Base-by-base conservation (phyloP, 2,888 invertebrate genomes). In the Caenorhabditis virilis region DNA sequence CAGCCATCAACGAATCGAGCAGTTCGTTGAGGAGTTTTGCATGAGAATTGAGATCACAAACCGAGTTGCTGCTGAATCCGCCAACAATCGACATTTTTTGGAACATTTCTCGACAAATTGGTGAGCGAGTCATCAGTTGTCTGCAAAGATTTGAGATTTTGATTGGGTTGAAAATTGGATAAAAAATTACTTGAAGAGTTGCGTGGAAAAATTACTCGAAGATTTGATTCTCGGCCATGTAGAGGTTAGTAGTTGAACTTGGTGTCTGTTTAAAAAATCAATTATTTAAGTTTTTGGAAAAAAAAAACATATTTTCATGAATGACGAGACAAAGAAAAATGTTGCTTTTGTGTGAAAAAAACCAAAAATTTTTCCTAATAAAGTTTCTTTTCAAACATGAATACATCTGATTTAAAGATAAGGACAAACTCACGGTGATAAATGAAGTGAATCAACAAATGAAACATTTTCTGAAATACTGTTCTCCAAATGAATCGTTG, bases 51-150 rank as follows among this genome's bases (percentile, higher is more conserved):
- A 74, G 63, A 53, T 78, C 78, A 30, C 70, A 76, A 35, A 78
- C 66, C 18, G 69, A 59, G 52, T 65, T 60, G 16, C 70, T 64
- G 39, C 59, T 60, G 59, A 81, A 81, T 26, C 79, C 77, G 16
- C 77, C 80, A 22, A 81, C 80, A 18, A 81, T 81, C 4, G 74
- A 74, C 78, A 78, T 80, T 56, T 81, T 81, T 51, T 81, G 81
- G 66, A 81, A 80, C 67, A 81, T 75, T 49, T 81, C 81, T 1
- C 74, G 59, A 11, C 60, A 61, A 0, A 69, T 55, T 16, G 67
- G 53, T 15, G 74, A 74, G 25, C 72, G 70, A 62, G 62, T 60
- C 51, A 68, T 69, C 4, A 76, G 48, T 22, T 63, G 45, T 50
- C 69, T 55, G 26, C 48, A n/a, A n/a, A n/a, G n/a, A n/a, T n/a